Evolutionary conservation across 2,113 vertebrate species (phyloP), one percentile per base, ranked within the genome.

Genomic region (Sinocyclocheilus rhinocerous): DNA sequence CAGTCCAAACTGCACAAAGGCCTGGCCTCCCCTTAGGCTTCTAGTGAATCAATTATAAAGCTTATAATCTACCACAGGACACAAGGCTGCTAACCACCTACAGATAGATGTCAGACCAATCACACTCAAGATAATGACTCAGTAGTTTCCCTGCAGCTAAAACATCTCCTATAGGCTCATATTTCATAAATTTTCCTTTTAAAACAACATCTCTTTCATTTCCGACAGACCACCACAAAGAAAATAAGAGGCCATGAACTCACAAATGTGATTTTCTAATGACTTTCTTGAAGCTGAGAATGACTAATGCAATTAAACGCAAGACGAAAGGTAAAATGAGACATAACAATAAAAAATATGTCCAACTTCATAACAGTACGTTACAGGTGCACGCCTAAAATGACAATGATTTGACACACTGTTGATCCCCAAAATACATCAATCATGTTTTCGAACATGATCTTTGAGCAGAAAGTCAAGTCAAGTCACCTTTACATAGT

Each of bases 31-130:
- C 77, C 55, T 39, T 15, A 61, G 77, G 78, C 78, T 63, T n/a
- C 73, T 6, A 18, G 42, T 24, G 42, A 18, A 39, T 24, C 36
- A 57, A 24, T 81, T 65, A 61, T 39, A 81, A 81, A 81, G 78
- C 57, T 80, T 20, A 24, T 65, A 81, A 81, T 81, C 52, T 12
- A 79, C 76, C 78, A 81, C 78, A 81, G 10, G 11, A 61, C 57
- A 81, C 57, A 63, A 57, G 24, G 20, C 20, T 80, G 77, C 15
- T 39, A 63, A 80, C 57, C 57, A 81, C 77, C 33, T 61, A 79
- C 77, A 57, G 55, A 79, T 33, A 79, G 57, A 63, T 81, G 57
- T 63, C 33, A 45, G 22, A 26, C 20, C 22, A 42, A 45, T 42
- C 57, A 42, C 57, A 24, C 78, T 65, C 55, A 59, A 63, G 9